Conservation (phyloP, 2,113 vertebrate genomes). For the Monopterus albus region DNA sequence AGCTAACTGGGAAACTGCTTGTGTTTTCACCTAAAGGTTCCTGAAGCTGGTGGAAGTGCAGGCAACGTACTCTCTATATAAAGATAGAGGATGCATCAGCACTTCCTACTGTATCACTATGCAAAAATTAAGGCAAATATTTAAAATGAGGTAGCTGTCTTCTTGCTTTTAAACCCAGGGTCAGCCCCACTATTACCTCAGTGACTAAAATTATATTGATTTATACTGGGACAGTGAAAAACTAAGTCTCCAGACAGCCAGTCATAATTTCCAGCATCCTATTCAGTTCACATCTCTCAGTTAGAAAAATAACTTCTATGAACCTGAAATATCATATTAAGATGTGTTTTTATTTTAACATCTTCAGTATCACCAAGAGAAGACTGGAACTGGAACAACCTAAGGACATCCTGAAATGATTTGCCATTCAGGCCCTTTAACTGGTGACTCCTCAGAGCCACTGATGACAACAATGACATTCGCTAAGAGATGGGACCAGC, state of each 20-base stretch:
- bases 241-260: no score
- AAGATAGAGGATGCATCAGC: no score
- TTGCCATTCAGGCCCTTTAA: conserved; percentile 58
- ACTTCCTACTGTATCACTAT: no score
- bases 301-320: neutral
- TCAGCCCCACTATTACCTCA: neutral
- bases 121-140: no score
- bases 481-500: conserved; percentile 57
- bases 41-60: no score
- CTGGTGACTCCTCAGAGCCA: conserved; percentile 44
- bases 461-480: conserved; percentile 65
- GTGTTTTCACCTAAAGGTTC: no score
- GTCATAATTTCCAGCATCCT: neutral
- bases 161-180: no score
- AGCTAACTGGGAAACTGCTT: no score
- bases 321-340: neutral
- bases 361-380: no score
- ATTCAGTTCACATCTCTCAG: neutral
- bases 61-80: no score
- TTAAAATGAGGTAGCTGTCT: no score
- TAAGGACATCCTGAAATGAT: conserved; percentile 40
- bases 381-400: conserved; percentile 32
- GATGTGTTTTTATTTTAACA: neutral
- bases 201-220: neutral
- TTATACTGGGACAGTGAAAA: neutral